phyloP scores from a whole-genome alignment of 2,888 invertebrate species.

The Tridacna crocea region DNA sequence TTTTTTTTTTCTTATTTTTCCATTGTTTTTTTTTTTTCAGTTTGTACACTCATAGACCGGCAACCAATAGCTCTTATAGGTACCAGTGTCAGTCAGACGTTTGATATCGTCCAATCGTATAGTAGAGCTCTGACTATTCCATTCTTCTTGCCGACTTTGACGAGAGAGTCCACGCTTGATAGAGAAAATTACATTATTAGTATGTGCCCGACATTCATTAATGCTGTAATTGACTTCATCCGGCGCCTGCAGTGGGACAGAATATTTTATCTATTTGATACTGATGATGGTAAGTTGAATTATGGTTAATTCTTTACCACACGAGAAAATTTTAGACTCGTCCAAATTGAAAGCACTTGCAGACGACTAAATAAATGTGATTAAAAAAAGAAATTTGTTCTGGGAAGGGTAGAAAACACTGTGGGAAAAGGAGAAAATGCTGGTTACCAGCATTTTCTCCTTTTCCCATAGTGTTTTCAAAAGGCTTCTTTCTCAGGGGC shows the following conservation, averaged over 20 bases:
- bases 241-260: conserved; percentile 95
- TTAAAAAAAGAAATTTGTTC: too few species aligned
- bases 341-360: too few species aligned
- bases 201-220: conserved; percentile 97
- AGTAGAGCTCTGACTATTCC: conserved; percentile 80
- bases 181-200: conserved; percentile 74
- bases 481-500: too few species aligned
- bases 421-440: too few species aligned
- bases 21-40: conserved; percentile 68
- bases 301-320: background rate
- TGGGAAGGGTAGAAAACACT: too few species aligned
- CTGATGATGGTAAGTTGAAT: conserved; percentile 90
- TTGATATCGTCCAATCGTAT: conserved; percentile 80
- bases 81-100: conserved; percentile 73
- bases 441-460: too few species aligned
- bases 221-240: conserved; percentile 97
- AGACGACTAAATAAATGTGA: too few species aligned
- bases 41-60: conserved; percentile 75
- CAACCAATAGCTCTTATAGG: conserved; percentile 78
- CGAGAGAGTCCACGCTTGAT: conserved; percentile 65
- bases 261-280: conserved; percentile 95
- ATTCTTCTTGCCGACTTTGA: conserved; percentile 75
- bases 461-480: too few species aligned
- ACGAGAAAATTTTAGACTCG: background rate
- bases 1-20: conserved; percentile 13